Evolutionary conservation across 2,113 vertebrate species (phyloP).

Genomic region (Glareola pratincola): DNA sequence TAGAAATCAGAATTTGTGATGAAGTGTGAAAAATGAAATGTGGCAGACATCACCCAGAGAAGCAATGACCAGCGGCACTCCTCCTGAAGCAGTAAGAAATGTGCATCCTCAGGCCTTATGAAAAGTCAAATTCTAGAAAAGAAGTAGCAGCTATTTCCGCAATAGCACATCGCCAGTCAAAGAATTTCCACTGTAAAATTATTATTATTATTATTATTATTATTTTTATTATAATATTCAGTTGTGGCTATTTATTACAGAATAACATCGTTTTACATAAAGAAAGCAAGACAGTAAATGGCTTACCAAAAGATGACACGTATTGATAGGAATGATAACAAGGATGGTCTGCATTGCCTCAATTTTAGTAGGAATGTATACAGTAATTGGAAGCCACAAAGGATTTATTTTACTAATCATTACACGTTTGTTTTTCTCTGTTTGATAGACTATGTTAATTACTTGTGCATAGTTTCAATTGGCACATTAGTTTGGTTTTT

Average conservation of each 20-base stretch:
- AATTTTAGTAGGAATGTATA: neutral
- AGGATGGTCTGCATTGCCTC: neutral
- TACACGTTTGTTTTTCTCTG: neutral
- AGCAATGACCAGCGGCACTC: no score
- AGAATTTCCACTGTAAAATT: neutral
- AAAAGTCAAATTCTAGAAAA: neutral
- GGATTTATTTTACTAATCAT: neutral
- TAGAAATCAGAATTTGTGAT: neutral
- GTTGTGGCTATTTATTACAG: neutral
- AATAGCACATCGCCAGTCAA: neutral
- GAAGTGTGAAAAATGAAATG: neutral
- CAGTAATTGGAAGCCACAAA: neutral
- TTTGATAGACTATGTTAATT: neutral
- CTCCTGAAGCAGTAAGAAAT: neutral
- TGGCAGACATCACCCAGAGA: neutral
- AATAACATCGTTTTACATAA: neutral
- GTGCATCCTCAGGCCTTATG: neutral
- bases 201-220: neutral
- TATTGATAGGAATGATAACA: neutral
- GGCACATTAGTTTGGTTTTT: neutral
- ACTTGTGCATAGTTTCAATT: neutral
- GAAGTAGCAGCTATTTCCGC: neutral
- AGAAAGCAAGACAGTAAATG: neutral
- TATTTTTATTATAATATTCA: neutral
- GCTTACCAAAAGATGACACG: neutral